Conservation (phyloP, 2,113 vertebrate genomes). For the Bufo bufo region DNA sequence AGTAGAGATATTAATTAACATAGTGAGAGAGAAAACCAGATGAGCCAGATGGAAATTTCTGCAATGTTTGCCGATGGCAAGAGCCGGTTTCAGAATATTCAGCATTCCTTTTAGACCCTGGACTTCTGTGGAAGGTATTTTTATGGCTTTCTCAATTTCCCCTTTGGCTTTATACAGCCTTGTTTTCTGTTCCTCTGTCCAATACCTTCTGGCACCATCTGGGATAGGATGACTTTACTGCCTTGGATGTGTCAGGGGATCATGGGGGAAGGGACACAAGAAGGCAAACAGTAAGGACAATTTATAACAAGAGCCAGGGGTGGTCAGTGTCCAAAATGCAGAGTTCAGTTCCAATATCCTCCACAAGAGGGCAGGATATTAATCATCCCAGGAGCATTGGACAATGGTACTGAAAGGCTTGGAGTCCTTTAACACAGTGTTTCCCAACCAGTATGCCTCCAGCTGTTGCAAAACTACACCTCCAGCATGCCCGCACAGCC, state of each 20-base stretch:
- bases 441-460: too few relatives aligned
- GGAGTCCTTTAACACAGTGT: not conserved
- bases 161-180: constrained; percentile 52
- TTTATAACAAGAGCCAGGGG: not conserved
- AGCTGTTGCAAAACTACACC: too few relatives aligned
- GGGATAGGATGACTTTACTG: constrained; percentile 43
- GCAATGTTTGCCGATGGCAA: constrained; percentile 21
- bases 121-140: constrained; percentile 50
- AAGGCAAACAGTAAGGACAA: not conserved
- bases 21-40: constrained; percentile 10
- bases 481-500: too few relatives aligned
- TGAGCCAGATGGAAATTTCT: not conserved
- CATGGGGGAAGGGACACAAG: constrained; percentile 35
- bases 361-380: constrained; percentile 3
- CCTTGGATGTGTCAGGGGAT: constrained; percentile 34
- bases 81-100: constrained; percentile 16
- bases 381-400: not conserved
- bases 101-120: constrained; percentile 47
- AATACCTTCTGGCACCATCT: constrained; percentile 51
- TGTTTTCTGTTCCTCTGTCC: constrained; percentile 36
- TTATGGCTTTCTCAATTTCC: constrained; percentile 59
- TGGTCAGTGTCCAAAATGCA: not conserved
- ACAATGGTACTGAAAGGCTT: not conserved
- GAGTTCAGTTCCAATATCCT: not conserved
- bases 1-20: not conserved